Percentiles rank a stretch among this genome's conserved stretches.
Evolutionary conservation across 2,888 invertebrate species (phyloP).

Genomic region (Pristionchus arcanus): DNA sequence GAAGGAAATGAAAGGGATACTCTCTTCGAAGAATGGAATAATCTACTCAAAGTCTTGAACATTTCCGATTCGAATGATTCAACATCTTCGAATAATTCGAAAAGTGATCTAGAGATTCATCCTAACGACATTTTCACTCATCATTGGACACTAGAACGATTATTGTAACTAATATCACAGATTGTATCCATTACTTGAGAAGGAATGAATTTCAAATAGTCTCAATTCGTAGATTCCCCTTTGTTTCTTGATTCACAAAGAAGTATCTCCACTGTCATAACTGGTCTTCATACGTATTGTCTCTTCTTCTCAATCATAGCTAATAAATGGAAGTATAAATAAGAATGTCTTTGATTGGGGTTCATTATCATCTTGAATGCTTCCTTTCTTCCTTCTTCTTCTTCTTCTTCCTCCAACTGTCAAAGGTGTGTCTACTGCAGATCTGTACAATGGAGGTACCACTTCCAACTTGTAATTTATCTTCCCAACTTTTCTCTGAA

Average conservation of each 20-base stretch:
- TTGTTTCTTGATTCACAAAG: neutral
- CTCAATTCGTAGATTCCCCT: neutral
- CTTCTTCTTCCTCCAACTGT: slow-evolving; percentile 34
- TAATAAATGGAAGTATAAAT: slow-evolving; percentile 26
- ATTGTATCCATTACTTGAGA: neutral
- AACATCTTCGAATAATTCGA: neutral
- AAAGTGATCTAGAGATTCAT: neutral
- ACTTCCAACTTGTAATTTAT: neutral
- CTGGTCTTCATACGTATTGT: neutral
- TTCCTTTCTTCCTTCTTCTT: neutral
- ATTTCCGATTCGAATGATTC: slow-evolving; percentile 19
- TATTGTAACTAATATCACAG: neutral
- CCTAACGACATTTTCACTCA: neutral
- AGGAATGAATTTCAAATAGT: neutral
- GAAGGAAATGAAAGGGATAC: slow-evolving; percentile 27
- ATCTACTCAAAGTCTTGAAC: slow-evolving; percentile 25
- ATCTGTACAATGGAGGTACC: slow-evolving; percentile 36
- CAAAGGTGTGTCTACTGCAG: slow-evolving; percentile 16
- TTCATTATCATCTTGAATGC: slow-evolving; percentile 24
- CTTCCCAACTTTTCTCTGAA: neutral
- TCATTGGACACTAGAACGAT: slow-evolving; percentile 21
- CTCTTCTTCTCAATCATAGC: neutral
- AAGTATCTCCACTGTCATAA: slow-evolving; percentile 18
- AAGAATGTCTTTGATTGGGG: neutral
- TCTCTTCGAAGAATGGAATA: neutral